A percentile compares a stretch with the other conserved stretches of the same genome.
phyloP scores from a whole-genome alignment of 2,888 invertebrate genomes.

The Chalcis sispes region DNA sequence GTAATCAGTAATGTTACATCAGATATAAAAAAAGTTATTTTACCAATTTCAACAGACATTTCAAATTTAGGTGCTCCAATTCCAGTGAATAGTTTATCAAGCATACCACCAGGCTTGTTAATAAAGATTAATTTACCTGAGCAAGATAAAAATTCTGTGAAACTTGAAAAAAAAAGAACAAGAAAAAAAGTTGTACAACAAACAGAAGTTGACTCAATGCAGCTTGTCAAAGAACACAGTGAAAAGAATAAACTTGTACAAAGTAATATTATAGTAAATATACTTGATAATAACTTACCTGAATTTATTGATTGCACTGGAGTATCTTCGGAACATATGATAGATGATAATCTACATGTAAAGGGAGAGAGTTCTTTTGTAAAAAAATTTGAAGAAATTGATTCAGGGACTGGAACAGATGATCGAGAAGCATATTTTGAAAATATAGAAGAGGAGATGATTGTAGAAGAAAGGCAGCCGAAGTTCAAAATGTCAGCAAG shows the following conservation, averaged over 20 bases:
- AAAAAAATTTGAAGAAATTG: constrained; percentile 30
- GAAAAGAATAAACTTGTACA: constrained; percentile 6
- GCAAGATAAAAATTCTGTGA: constrained; percentile 60
- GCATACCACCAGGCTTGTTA: constrained; percentile 73
- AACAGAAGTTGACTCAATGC: constrained; percentile 13
- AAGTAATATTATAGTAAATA: constrained; percentile 36
- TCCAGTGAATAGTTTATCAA: constrained; percentile 72
- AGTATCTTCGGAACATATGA: constrained; percentile 15
- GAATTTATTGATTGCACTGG: constrained; percentile 13
- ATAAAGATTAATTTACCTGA: constrained; percentile 73
- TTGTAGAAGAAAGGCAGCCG: constrained; percentile 53
- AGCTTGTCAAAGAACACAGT: constrained; percentile 51
- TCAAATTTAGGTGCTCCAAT: constrained; percentile 72
- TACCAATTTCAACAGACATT: constrained; percentile 73
- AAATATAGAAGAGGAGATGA: constrained; percentile 60
- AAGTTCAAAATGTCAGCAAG: constrained; percentile 61
- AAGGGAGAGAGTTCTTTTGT: constrained; percentile 37
- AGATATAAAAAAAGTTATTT: constrained; percentile 71
- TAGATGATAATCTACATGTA: constrained; percentile 30
- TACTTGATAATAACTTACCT: constrained; percentile 15
- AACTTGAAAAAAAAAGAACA: constrained; percentile 56
- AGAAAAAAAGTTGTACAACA: constrained; percentile 52
- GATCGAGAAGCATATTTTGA: constrained; percentile 41
- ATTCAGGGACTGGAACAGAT: constrained; percentile 43
- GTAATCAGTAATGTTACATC: constrained; percentile 63